These are phyloP conservation scores for Dendrolimus houi DNA, from an alignment of 2,888 invertebrate species.

Conservation along the genomic window DNA sequence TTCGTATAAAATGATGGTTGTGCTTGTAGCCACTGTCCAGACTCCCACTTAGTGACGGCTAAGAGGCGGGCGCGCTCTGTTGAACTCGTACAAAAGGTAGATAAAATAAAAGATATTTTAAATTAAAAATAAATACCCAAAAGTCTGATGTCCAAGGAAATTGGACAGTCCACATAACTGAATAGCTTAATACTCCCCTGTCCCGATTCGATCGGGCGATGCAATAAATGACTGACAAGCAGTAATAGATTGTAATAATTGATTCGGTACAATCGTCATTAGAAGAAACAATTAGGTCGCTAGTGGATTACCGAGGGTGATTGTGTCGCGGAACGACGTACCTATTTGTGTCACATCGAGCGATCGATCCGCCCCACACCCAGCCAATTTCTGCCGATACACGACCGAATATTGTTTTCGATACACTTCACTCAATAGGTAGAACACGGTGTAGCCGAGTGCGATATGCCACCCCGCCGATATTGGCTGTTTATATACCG, in stretches of 20 bases:
- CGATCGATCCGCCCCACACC: conserved; percentile 61
- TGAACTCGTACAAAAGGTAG: no score
- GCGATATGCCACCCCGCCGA: neutral
- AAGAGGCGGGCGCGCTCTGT: no score
- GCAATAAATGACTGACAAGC: conserved; percentile 32
- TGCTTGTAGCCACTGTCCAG: no score
- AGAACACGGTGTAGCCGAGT: conserved; percentile 7
- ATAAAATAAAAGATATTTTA: no score
- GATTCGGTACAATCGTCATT: conserved; percentile 50
- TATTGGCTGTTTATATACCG: neutral
- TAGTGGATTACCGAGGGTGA: conserved; percentile 61
- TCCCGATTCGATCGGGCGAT: conserved; percentile 16
- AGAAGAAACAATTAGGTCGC: conserved; percentile 67
- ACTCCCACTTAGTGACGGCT: no score
- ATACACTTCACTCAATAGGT: conserved; percentile 26
- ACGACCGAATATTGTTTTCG: conserved; percentile 61
- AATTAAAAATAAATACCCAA: no score
- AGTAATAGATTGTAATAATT: conserved; percentile 45
- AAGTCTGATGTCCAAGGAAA: no score
- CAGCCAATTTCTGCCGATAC: conserved; percentile 63
- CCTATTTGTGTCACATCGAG: conserved; percentile 63
- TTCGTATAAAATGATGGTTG: no score
- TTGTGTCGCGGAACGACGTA: conserved; percentile 58
- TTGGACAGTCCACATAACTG: no score
- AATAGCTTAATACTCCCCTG: no score